These are phyloP conservation scores for Thermophis baileyi DNA, from an alignment of 2,113 vertebrate genomes.

Conservation along the genomic window DNA sequence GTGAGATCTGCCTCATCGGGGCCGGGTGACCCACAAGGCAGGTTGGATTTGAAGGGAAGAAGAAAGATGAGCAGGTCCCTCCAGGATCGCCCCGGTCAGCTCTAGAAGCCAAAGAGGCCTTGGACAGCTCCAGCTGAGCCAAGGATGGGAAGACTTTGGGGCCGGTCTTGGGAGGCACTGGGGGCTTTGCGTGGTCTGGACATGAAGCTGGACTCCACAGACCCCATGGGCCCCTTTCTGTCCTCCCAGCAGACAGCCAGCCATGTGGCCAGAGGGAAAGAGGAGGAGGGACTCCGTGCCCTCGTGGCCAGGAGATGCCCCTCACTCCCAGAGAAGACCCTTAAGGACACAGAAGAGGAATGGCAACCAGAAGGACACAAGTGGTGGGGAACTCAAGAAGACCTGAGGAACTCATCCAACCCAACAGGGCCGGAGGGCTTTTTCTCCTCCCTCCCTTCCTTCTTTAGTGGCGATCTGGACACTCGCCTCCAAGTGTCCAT, in stretches of 20 bases:
- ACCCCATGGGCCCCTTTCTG: background rate
- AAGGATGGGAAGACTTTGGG: background rate
- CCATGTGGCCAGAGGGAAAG: background rate
- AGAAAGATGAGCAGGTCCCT: background rate
- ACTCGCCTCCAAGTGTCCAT: background rate
- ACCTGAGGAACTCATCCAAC: background rate
- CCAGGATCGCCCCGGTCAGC: no score
- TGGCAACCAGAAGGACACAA: background rate
- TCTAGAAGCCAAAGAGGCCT: background rate
- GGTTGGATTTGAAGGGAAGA: background rate
- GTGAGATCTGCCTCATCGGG: background rate
- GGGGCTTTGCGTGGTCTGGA: background rate
- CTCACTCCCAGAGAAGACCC: background rate
- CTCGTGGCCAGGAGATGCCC: fast-evolving
- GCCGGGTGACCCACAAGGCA: background rate
- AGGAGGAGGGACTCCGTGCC: background rate
- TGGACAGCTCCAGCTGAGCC: background rate
- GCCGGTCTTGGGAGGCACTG: no score
- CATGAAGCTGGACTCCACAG: background rate
- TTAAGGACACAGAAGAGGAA: background rate
- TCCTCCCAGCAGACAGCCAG: background rate
- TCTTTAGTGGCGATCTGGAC: background rate
- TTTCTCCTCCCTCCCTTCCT: no score
- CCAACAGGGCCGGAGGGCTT: background rate
- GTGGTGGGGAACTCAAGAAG: background rate